A percentile compares a stretch with the other conserved stretches of the same genome.
phyloP scores from a whole-genome alignment of 2,888 invertebrate genomes.

The Oscheius sp. region DNA sequence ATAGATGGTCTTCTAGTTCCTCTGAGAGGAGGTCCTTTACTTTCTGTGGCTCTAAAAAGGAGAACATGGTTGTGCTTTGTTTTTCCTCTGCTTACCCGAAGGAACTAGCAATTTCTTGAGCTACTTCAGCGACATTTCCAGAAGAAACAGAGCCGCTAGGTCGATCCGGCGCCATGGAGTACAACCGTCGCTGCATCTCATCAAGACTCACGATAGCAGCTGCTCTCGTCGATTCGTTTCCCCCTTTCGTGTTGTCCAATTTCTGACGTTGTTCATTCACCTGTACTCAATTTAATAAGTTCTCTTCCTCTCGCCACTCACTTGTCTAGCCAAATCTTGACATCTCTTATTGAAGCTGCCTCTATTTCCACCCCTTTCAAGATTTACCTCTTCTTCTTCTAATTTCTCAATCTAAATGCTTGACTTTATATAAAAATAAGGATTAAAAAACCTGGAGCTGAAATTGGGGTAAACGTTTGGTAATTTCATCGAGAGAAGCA shows the following conservation, averaged over 20 bases:
- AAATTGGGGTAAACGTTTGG: conserved; percentile 45
- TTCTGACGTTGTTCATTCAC: conserved; percentile 38
- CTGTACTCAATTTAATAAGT: conserved; percentile 23
- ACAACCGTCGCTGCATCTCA: conserved; percentile 18
- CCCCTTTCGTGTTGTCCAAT: conserved; percentile 32
- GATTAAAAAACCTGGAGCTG: conserved; percentile 38
- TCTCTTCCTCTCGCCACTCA: too few species aligned
- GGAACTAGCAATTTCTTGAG: not conserved
- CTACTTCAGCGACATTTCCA: not conserved
- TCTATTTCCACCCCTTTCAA: conserved; percentile 21
- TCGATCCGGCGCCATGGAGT: conserved; percentile 8
- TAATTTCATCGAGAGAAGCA: conserved; percentile 41
- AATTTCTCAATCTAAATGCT: conserved; percentile 40
- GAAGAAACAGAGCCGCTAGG: conserved; percentile 17
- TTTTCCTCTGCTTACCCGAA: not conserved
- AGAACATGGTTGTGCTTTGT: too few species aligned
- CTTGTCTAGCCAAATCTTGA: conserved; percentile 44
- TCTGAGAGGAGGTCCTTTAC: too few species aligned
- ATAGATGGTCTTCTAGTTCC: conserved; percentile 15
- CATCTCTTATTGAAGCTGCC: conserved; percentile 38
- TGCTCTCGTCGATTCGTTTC: conserved; percentile 19
- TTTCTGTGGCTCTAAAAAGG: not conserved
- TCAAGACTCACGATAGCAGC: conserved; percentile 34
- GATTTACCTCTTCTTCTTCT: conserved; percentile 31
- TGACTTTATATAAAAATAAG: not conserved